phyloP scores from a whole-genome alignment of 2,888 invertebrate species.

The Syritta pipiens region DNA sequence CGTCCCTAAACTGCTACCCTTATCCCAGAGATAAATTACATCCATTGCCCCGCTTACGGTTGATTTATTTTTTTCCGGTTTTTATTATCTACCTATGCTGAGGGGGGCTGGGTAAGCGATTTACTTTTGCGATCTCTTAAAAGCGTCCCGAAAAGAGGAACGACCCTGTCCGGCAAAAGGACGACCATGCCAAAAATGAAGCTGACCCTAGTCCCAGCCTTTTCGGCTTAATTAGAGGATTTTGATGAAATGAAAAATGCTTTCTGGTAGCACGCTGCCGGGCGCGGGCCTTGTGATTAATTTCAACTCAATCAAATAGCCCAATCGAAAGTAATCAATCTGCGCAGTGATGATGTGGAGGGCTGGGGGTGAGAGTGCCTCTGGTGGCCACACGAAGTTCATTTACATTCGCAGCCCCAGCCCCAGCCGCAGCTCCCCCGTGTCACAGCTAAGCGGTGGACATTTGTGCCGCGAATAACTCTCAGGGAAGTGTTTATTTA shows the following conservation, averaged over 20 bases:
- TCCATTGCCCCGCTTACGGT: conserved; percentile 47
- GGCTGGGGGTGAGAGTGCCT: not conserved
- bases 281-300: conserved; percentile 18
- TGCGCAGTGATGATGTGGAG: no score
- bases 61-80: conserved; percentile 47
- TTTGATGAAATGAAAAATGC: conserved; percentile 49
- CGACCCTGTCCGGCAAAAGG: not conserved
- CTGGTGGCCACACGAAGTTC: conserved; percentile 29
- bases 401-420: conserved; percentile 59
- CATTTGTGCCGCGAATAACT: conserved; percentile 25
- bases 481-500: conserved; percentile 51
- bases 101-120: conserved; percentile 21
- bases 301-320: conserved; percentile 29
- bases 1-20: conserved; percentile 26
- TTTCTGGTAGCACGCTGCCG: conserved; percentile 10
- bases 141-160: conserved; percentile 2
- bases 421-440: conserved; percentile 33
- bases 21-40: conserved; percentile 57
- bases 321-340: conserved; percentile 54
- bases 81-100: not conserved
- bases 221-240: conserved; percentile 28
- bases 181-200: not conserved
- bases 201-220: not conserved
- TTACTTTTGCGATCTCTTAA: conserved; percentile 24
- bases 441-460: conserved; percentile 40